Evolutionary conservation across 2,113 vertebrate species (phyloP).

Genomic region (Nestor notabilis): DNA sequence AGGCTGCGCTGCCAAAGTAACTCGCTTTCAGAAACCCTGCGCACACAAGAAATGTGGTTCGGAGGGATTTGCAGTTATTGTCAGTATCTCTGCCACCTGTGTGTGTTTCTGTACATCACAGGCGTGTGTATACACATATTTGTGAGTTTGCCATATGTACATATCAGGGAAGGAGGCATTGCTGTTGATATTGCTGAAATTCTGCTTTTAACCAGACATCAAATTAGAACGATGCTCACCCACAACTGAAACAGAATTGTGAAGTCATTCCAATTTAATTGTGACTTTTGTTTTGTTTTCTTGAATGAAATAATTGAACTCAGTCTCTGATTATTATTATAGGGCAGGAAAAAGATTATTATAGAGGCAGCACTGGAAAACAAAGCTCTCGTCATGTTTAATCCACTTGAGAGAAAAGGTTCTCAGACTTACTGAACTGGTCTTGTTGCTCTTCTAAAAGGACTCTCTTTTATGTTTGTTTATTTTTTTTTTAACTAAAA

Average conservation of each 20-base stretch:
- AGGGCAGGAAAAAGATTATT: slow-evolving; percentile 6
- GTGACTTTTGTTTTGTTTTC: slow-evolving; percentile 23
- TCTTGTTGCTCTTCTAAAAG: slow-evolving; percentile 4
- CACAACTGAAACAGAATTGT: not conserved
- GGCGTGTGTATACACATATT: not conserved
- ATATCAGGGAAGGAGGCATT: not conserved
- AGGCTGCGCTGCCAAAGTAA: not conserved
- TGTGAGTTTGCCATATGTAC: not conserved
- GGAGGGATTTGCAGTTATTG: not conserved
- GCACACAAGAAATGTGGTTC: not conserved
- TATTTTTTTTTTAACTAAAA: not conserved
- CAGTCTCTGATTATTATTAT: not conserved
- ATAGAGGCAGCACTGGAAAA: slow-evolving; percentile 47
- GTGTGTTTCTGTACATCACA: not conserved
- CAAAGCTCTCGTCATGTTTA: slow-evolving; percentile 36
- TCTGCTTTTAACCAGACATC: not conserved
- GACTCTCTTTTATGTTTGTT: not conserved
- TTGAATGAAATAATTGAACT: slow-evolving; percentile 19
- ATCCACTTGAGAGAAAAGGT: slow-evolving; percentile 21
- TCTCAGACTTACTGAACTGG: not conserved
- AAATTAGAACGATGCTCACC: not conserved
- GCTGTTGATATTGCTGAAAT: not conserved
- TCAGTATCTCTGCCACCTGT: not conserved
- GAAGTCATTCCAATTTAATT: not conserved
- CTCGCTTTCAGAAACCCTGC: not conserved